phyloP scores from a whole-genome alignment of 2,113 vertebrate species.

The Anarhynchus alexandrinus region DNA sequence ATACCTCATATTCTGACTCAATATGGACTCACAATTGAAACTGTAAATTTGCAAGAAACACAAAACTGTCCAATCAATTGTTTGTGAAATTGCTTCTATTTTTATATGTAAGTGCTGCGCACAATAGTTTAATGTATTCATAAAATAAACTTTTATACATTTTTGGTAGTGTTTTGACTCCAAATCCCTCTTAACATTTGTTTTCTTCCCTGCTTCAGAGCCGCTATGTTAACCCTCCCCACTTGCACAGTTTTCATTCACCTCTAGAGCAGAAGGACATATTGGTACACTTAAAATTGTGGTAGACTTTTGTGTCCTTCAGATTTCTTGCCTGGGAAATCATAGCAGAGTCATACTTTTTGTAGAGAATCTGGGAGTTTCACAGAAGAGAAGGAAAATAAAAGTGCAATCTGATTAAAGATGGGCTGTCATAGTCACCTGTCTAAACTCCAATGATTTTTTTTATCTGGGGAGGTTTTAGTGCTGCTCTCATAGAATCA shows the following conservation, averaged over 20 bases:
- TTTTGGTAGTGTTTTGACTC: constrained; percentile 65
- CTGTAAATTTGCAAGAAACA: constrained; percentile 85
- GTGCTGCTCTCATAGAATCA: background rate
- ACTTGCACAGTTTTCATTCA: background rate
- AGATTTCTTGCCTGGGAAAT: background rate
- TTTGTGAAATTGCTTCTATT: constrained; percentile 90
- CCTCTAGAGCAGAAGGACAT: background rate
- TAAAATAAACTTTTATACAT: constrained; percentile 87
- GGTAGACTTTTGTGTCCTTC: background rate
- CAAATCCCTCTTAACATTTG: constrained; percentile 39
- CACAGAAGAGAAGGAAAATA: background rate
- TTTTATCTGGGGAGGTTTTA: background rate
- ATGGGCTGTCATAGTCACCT: background rate
- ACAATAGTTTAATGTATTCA: constrained; percentile 88
- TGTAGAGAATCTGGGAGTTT: background rate
- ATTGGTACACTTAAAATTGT: background rate
- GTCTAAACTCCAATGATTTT: background rate
- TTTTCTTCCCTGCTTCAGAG: background rate
- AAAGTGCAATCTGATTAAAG: background rate
- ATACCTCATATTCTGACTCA: constrained; percentile 88
- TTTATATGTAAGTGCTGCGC: constrained; percentile 97
- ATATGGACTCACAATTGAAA: constrained; percentile 81
- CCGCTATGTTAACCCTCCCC: background rate
- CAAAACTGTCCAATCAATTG: constrained; percentile 80
- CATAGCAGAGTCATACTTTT: background rate